These are phyloP conservation scores for Leptinotarsa peninsularis DNA, from an alignment of 2,888 invertebrate species.

Conservation along the genomic window DNA sequence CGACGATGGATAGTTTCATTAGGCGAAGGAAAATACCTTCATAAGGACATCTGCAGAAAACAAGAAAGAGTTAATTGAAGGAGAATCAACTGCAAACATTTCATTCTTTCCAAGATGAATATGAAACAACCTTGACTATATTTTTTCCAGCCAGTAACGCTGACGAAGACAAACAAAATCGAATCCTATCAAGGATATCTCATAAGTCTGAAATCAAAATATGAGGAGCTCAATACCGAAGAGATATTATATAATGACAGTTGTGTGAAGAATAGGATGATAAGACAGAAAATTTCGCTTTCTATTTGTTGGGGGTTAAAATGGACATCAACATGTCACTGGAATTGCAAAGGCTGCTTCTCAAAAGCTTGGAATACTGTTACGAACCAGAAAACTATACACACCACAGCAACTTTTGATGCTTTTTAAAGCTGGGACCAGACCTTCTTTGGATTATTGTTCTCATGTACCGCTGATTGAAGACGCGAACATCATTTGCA, in stretches of 20 bases:
- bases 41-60: not conserved
- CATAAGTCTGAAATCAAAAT: not conserved
- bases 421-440: too few relatives aligned
- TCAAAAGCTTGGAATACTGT: too few relatives aligned
- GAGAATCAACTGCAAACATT: not conserved
- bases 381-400: too few relatives aligned
- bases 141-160: not conserved
- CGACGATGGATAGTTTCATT: not conserved
- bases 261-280: not conserved
- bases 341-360: too few relatives aligned
- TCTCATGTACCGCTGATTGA: too few relatives aligned
- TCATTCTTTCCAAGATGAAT: not conserved
- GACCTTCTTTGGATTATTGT: too few relatives aligned
- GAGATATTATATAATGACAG: not conserved
- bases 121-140: not conserved
- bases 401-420: too few relatives aligned
- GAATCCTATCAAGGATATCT: not conserved
- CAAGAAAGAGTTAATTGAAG: not conserved
- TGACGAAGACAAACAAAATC: not conserved
- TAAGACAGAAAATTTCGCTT: too few relatives aligned
- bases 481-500: too few relatives aligned
- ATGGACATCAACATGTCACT: too few relatives aligned
- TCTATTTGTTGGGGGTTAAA: too few relatives aligned
- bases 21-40: not conserved
- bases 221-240: not conserved